Conservation (phyloP, 2,888 invertebrate genomes). For the Matsumyia berberina region DNA sequence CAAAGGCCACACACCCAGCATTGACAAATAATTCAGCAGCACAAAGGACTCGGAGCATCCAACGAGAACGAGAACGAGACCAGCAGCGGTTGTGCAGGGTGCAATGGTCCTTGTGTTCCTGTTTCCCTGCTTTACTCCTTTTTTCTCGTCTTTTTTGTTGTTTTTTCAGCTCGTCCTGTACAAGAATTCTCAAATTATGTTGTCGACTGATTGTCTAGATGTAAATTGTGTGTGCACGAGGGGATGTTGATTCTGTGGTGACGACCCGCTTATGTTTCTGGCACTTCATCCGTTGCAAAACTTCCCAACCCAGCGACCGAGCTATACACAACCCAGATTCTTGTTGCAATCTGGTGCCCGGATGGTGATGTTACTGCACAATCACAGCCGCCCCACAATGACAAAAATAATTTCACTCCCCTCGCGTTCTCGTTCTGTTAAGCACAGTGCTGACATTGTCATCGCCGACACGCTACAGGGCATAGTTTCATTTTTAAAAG, state of each 20-base stretch:
- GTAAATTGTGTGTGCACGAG: slow-evolving; percentile 57
- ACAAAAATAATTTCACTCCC: slow-evolving; percentile 58
- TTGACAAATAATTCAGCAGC: slow-evolving; percentile 35
- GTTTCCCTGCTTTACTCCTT: slow-evolving; percentile 47
- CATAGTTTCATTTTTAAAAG: slow-evolving; percentile 53
- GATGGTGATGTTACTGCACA: slow-evolving; percentile 50
- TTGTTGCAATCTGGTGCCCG: slow-evolving; percentile 41
- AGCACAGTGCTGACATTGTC: slow-evolving; percentile 62
- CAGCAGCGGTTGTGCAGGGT: slow-evolving; percentile 34
- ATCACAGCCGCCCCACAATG: slow-evolving; percentile 24
- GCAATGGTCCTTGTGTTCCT: slow-evolving; percentile 59
- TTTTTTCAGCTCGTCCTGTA: slow-evolving; percentile 13
- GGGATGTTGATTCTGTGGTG: slow-evolving; percentile 62
- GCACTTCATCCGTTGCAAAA: slow-evolving; percentile 53
- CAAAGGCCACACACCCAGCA: slow-evolving; percentile 21
- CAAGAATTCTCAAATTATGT: slow-evolving; percentile 69
- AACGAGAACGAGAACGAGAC: slow-evolving; percentile 4
- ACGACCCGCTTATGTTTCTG: slow-evolving; percentile 66
- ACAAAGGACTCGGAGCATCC: slow-evolving; percentile 37
- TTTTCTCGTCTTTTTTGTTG: slow-evolving; percentile 6
- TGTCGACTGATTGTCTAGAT: slow-evolving; percentile 70
- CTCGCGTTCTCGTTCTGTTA: slow-evolving; percentile 33
- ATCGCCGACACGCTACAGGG: slow-evolving; percentile 57
- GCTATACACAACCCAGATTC: slow-evolving; percentile 26
- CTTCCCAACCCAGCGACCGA: not conserved